Evolutionary conservation across 2,888 invertebrate species (phyloP), one percentile per base, ranked within the genome.

Genomic region (Cephalotes varians): DNA sequence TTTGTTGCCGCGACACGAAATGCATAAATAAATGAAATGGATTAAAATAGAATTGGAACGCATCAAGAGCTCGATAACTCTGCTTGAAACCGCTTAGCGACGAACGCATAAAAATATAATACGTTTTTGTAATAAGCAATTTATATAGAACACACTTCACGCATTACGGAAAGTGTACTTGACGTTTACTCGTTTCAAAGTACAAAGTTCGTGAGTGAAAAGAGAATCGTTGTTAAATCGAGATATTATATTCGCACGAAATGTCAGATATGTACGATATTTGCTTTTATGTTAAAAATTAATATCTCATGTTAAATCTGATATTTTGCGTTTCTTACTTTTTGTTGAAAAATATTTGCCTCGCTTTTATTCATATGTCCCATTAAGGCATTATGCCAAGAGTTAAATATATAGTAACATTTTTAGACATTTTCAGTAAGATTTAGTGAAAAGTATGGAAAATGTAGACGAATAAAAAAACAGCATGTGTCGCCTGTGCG

Each of bases 21-120:
- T 28, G 15, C 64, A 76, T 65, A 54, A 64, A 64, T 62, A 1
- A 76, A 64, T 49, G 25, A 51, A 76, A 76, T 64, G n/a, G 40
- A 28, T 76, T 54, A 54, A 76, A 76, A 65, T 40, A 54, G 54
- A 5, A 64, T 76, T 51, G 9, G n/a, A 15, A 28, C n/a, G 15
- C 64, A 54, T 31, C 9, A 54, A 76, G n/a, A 40, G 54, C 10
- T 18, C 10, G 28, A 58, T 31, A 31, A 64, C 6, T 54, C 28
- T 15, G 37, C 28, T 76, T 65, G n/a, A 76, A 64, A 76, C 21
- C 40, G 64, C 9, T 65, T 64, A 28, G n/a, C 28, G 40, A n/a
- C 9, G 12, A n/a, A 28, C 12, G 9, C 15, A 31, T 76, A n/a
- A 76, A 76, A 65, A 34, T 64, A 15, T 65, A 40, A 40, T 31